These are phyloP conservation scores for Anoplopoma fimbria DNA, from an alignment of 2,113 vertebrate species.

Conservation along the genomic window DNA sequence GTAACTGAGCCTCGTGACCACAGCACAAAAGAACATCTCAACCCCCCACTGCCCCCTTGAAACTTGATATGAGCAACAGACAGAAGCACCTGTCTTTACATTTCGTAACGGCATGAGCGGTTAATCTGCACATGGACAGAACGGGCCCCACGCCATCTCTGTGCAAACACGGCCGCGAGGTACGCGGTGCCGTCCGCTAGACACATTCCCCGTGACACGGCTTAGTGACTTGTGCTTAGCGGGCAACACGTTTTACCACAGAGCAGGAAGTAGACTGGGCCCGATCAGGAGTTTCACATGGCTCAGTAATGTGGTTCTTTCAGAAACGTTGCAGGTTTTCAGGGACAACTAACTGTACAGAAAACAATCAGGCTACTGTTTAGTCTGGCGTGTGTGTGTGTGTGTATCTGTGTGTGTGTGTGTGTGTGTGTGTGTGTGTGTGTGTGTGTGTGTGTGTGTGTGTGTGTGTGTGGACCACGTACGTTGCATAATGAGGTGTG, in stretches of 20 bases:
- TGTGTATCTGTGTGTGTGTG: conserved; percentile 11
- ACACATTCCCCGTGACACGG: conserved; percentile 14
- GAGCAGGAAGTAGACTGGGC: conserved; percentile 2
- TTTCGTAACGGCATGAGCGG: background rate
- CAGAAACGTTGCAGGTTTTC: background rate
- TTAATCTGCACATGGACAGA: background rate
- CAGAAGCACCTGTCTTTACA: conserved; percentile 13
- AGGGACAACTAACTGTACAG: conserved; percentile 14
- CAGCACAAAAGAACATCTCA: conserved; percentile 5
- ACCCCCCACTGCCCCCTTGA: background rate
- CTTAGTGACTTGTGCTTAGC: background rate
- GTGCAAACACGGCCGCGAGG: too few relatives aligned
- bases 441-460: background rate
- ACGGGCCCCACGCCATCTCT: background rate
- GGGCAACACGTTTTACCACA: background rate
- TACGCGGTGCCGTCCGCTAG: too few relatives aligned
- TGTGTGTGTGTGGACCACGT: conserved; percentile 4
- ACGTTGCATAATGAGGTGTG: conserved; percentile 44
- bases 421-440: conserved; percentile 16
- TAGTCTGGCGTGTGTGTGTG: background rate
- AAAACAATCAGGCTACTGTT: conserved; percentile 29
- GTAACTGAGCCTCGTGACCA: background rate
- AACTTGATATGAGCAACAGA: conserved; percentile 1
- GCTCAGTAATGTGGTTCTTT: background rate
- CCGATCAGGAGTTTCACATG: background rate